A percentile compares a stretch with the other conserved stretches of the same genome.
Evolutionary conservation across 2,888 invertebrate genomes (phyloP).

Genomic region (Athalia circularis): DNA sequence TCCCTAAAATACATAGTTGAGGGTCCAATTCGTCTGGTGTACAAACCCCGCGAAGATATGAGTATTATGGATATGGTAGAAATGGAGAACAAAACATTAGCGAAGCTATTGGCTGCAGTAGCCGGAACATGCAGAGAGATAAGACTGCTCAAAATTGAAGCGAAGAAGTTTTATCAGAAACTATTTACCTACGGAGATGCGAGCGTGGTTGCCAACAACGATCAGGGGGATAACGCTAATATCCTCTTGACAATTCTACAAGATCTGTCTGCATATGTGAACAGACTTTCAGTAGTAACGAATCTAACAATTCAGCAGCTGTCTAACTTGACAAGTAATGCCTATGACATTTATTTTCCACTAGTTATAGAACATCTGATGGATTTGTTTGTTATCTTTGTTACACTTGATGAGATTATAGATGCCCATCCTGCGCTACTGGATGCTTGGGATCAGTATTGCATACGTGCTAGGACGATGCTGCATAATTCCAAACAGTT

Average conservation of each 20-base stretch:
- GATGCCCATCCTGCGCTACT: slow-evolving; percentile 77
- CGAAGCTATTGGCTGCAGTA: slow-evolving; percentile 87
- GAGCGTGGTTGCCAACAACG: slow-evolving; percentile 70
- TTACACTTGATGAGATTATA: slow-evolving; percentile 82
- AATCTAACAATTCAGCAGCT: slow-evolving; percentile 66
- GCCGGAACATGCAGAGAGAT: slow-evolving; percentile 88
- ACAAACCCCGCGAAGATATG: slow-evolving; percentile 79
- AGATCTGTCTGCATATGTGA: slow-evolving; percentile 65
- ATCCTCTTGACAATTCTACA: slow-evolving; percentile 67
- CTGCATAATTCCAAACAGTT: slow-evolving; percentile 80
- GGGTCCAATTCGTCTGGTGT: slow-evolving; percentile 69
- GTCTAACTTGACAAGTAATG: slow-evolving; percentile 62
- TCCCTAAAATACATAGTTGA: slow-evolving; percentile 64
- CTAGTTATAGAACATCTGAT: slow-evolving; percentile 77
- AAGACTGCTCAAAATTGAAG: slow-evolving; percentile 80
- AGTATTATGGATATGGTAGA: slow-evolving; percentile 83
- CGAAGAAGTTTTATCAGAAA: slow-evolving; percentile 77
- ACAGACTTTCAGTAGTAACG: slow-evolving; percentile 63
- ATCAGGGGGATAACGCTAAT: slow-evolving; percentile 56
- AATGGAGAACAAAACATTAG: slow-evolving; percentile 88
- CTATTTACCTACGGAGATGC: slow-evolving; percentile 71
- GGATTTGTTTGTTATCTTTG: slow-evolving; percentile 81
- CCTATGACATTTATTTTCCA: slow-evolving; percentile 68
- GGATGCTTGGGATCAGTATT: slow-evolving; percentile 87
- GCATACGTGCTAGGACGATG: slow-evolving; percentile 83